Evolutionary conservation across 2,113 vertebrate species (phyloP).

Genomic region (Agelaius phoeniceus): DNA sequence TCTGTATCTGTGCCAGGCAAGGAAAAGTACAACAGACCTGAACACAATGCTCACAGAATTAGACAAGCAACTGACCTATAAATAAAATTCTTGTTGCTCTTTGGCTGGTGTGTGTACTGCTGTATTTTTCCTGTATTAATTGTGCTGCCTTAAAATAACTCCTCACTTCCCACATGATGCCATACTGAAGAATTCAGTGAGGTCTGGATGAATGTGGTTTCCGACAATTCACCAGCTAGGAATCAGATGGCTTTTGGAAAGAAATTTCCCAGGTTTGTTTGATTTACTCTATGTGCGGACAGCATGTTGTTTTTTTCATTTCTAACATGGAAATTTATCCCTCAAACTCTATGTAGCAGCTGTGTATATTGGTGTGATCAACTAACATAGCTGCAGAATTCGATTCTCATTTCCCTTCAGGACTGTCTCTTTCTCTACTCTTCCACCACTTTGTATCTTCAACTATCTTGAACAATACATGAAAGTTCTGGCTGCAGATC

Average conservation of each 20-base stretch:
- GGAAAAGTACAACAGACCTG: not conserved
- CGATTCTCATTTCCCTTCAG: not conserved
- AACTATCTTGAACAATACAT: not conserved
- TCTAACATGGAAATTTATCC: not conserved
- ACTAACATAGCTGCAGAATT: not conserved
- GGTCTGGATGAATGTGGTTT: not conserved
- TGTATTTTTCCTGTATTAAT: constrained; percentile 21
- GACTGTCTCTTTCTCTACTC: not conserved
- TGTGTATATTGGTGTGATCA: not conserved
- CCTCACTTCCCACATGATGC: not conserved
- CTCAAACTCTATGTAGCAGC: not conserved
- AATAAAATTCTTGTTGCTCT: not conserved
- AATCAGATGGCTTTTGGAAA: not conserved
- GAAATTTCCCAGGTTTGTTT: not conserved
- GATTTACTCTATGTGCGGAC: rapidly evolving
- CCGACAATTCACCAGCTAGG: constrained; percentile 26
- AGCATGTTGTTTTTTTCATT: not conserved
- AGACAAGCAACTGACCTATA: not conserved
- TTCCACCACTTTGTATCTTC: not conserved
- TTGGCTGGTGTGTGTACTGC: not conserved
- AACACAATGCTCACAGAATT: not conserved
- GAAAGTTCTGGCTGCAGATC: not conserved
- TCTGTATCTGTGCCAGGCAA: not conserved
- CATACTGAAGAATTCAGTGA: not conserved
- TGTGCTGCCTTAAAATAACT: constrained; percentile 37